Evolutionary conservation across 2,797 vertebrate species (phyloP).

Genomic region (Lophotriccus pileatus): DNA sequence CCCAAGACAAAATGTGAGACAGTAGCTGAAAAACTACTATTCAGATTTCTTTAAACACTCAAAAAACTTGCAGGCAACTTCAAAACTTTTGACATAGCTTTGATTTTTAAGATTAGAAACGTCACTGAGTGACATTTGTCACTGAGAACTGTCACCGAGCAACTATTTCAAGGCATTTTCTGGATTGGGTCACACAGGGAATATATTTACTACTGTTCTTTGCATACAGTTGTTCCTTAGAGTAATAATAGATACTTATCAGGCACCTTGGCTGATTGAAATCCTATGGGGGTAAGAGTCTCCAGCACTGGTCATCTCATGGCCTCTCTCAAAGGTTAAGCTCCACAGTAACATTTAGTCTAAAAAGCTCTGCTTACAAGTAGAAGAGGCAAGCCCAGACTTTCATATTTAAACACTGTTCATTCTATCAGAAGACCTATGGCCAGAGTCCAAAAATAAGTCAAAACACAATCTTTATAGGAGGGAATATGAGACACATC

Average conservation of each 20-base stretch:
- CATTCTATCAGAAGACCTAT: background rate
- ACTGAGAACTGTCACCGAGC: background rate
- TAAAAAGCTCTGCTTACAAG: background rate
- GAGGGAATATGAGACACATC: background rate
- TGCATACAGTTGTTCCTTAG: background rate
- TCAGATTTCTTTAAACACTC: background rate
- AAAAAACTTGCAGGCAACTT: background rate
- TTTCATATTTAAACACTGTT: background rate
- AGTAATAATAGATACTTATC: background rate
- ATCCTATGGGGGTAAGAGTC: accelerated
- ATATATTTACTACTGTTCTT: background rate
- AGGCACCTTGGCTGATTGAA: background rate
- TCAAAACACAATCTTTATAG: background rate
- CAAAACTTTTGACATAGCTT: background rate
- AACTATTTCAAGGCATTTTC: background rate
- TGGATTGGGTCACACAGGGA: background rate
- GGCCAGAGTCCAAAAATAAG: background rate
- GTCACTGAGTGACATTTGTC: too few species aligned
- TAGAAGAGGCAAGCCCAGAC: background rate
- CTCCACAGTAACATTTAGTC: background rate
- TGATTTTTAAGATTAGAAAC: background rate
- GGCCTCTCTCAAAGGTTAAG: background rate
- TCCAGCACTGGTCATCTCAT: background rate
- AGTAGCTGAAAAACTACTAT: background rate
- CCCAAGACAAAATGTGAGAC: background rate